phyloP scores from a whole-genome alignment of 1,140 invertebrate species.

The Tetraneura akinire region DNA sequence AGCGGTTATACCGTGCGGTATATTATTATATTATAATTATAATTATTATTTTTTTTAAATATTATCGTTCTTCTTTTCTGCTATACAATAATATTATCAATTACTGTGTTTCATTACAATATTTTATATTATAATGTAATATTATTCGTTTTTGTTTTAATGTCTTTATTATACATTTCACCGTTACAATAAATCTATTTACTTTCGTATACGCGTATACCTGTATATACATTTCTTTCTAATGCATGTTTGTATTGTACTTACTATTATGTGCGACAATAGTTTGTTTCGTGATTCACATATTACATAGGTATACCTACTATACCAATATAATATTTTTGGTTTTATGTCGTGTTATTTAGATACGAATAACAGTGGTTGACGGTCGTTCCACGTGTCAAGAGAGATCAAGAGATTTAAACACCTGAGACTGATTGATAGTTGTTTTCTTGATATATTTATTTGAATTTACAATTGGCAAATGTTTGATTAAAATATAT shows the following conservation, averaged over 20 bases:
- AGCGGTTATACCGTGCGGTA: neutral
- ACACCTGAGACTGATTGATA: slow-evolving; percentile 23
- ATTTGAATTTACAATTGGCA: neutral
- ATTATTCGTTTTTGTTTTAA: neutral
- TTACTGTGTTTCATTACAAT: neutral
- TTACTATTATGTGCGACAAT: neutral
- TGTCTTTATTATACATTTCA: slow-evolving; percentile 2
- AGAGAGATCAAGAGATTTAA: neutral
- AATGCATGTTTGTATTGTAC: slow-evolving; percentile 17
- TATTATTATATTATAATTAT: neutral
- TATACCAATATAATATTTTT: neutral
- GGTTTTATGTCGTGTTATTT: slow-evolving; percentile 1
- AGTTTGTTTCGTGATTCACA: neutral
- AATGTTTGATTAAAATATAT: slow-evolving; percentile 2
- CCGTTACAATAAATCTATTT: neutral
- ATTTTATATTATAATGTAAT: too few species aligned
- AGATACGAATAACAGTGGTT: slow-evolving; percentile 12
- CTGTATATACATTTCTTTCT: neutral
- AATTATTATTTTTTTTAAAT: neutral
- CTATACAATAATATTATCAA: neutral
- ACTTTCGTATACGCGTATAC: neutral
- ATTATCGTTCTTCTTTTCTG: too few species aligned
- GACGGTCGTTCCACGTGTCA: neutral
- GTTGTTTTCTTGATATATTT: slow-evolving; percentile 9
- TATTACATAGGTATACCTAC: neutral